Percentiles rank a stretch among this genome's conserved stretches.
phyloP scores from a whole-genome alignment of 2,113 vertebrate species.

The Melospiza melodia region DNA sequence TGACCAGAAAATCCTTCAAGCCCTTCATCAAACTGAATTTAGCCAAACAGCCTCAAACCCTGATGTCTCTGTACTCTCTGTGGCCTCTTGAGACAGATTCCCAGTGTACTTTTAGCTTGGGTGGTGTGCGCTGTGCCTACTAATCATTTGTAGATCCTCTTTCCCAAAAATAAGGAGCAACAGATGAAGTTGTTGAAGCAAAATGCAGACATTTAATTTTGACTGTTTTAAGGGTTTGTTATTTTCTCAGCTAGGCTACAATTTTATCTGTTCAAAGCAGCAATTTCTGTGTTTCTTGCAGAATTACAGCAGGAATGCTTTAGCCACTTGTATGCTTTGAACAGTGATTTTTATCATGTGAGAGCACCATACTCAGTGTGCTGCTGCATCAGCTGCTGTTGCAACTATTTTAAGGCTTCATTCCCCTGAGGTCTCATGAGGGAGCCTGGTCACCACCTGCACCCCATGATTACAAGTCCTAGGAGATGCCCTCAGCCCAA shows the following conservation, averaged over 20 bases:
- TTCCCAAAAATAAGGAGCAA: not conserved
- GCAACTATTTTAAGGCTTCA: not conserved
- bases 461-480: not conserved
- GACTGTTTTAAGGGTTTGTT: not conserved
- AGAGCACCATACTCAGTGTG: not conserved
- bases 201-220: rapidly evolving
- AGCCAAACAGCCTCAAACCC: not conserved
- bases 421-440: not conserved
- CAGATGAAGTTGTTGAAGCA: not conserved
- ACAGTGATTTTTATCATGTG: rapidly evolving
- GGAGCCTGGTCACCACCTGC: not conserved
- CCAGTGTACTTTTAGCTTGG: not conserved
- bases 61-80: not conserved
- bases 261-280: not conserved
- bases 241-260: not conserved
- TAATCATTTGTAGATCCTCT: not conserved
- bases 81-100: not conserved
- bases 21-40: not conserved
- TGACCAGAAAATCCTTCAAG: not conserved
- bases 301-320: not conserved
- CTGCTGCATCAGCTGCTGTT: not conserved
- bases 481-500: not conserved
- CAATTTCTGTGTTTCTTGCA: not conserved
- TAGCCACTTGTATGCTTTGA: not conserved
- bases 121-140: not conserved